phyloP scores from a whole-genome alignment of 2,888 invertebrate species.

The Parapristionchus giblindavisi region DNA sequence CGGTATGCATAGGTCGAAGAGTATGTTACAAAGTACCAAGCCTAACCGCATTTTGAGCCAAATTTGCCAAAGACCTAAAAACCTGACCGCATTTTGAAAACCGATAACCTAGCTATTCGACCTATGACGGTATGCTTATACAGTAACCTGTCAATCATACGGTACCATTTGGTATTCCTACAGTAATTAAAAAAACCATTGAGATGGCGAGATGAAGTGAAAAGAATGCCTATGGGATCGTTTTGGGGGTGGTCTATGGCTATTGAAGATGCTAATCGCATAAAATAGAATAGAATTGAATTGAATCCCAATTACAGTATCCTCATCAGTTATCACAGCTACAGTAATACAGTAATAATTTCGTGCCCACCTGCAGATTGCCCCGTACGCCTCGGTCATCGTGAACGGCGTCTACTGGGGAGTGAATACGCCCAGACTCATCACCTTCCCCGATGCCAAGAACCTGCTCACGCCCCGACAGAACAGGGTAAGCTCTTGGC shows the following conservation, averaged over 20 bases:
- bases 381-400: slow-evolving; percentile 94
- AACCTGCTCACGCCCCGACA: slow-evolving; percentile 77
- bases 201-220: no score
- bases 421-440: slow-evolving; percentile 90
- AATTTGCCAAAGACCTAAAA: no score
- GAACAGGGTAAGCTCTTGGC: slow-evolving; percentile 26
- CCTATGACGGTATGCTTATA: no score
- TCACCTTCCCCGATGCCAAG: slow-evolving; percentile 98
- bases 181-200: no score
- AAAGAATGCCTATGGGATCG: no score
- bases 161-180: no score
- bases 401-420: slow-evolving; percentile 99
- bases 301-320: neutral
- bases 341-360: neutral
- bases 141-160: no score
- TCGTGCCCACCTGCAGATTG: slow-evolving; percentile 77
- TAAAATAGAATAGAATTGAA: slow-evolving; percentile 3
- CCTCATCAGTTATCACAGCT: neutral
- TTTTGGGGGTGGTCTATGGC: no score
- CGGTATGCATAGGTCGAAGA: neutral
- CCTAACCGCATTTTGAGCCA: no score
- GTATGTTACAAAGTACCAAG: neutral
- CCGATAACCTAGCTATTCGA: no score
- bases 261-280: no score
- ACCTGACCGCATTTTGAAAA: no score